phyloP scores from a whole-genome alignment of 1,140 invertebrate genomes.

The Pogonus chalceus region DNA sequence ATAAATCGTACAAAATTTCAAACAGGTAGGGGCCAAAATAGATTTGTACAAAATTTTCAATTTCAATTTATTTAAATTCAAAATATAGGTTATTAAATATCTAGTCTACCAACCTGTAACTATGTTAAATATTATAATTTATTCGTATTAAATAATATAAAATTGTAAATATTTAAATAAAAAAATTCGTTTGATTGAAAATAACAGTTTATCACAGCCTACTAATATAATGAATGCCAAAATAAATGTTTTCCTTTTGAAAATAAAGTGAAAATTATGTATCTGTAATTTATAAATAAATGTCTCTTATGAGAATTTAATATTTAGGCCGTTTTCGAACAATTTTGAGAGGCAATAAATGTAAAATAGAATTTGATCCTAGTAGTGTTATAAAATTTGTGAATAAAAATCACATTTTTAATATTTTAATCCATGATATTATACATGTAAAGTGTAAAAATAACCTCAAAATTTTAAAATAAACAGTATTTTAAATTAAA shows the following conservation, averaged over 20 bases:
- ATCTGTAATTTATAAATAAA: too few species aligned
- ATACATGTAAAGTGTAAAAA: not conserved
- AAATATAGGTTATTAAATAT: too few species aligned
- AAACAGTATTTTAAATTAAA: not conserved
- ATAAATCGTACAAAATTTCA: too few species aligned
- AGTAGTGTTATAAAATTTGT: not conserved
- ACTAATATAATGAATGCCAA: not conserved
- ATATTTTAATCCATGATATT: not conserved
- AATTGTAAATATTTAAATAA: not conserved
- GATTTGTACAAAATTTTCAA: too few species aligned
- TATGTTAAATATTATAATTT: too few species aligned
- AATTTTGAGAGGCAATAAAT: not conserved
- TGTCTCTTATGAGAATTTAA: too few species aligned
- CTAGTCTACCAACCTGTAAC: too few species aligned
- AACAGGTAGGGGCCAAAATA: too few species aligned
- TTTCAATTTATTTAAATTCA: too few species aligned
- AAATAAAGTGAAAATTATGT: too few species aligned
- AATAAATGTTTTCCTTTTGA: not conserved
- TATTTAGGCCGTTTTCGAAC: not conserved
- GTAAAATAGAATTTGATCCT: not conserved
- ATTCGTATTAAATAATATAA: too few species aligned
- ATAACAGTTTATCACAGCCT: not conserved
- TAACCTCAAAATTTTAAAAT: not conserved
- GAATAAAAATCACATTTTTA: not conserved
- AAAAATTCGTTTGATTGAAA: not conserved